Percentiles rank a stretch among this genome's conserved stretches.
phyloP scores from a whole-genome alignment of 2,113 vertebrate species.

The Lampris incognitus region DNA sequence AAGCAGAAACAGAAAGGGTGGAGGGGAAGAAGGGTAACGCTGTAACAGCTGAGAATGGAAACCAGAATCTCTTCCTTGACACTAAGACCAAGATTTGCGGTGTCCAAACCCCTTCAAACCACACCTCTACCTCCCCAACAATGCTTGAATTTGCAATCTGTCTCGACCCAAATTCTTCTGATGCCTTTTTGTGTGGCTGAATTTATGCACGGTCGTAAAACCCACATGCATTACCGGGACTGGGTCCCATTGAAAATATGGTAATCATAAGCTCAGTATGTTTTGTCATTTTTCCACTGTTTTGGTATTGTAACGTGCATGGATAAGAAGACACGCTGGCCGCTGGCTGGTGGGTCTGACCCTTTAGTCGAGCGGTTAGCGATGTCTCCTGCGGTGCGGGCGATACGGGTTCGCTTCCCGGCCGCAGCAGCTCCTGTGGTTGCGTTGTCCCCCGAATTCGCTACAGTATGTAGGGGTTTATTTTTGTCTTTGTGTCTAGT shows the following conservation, averaged over 20 bases:
- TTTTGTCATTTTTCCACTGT: slow-evolving; percentile 28
- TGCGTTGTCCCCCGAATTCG: too few species aligned
- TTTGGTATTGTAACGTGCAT: neutral
- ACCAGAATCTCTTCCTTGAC: slow-evolving; percentile 23
- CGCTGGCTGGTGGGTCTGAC: too few species aligned
- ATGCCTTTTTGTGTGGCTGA: slow-evolving; percentile 34
- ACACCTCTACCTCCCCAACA: neutral
- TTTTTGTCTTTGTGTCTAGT: slow-evolving; percentile 2
- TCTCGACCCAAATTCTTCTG: slow-evolving; percentile 32
- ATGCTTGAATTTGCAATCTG: slow-evolving; percentile 11
- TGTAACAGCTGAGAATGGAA: slow-evolving; percentile 30
- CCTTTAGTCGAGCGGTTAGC: too few species aligned
- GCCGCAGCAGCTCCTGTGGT: too few species aligned
- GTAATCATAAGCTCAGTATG: slow-evolving; percentile 19
- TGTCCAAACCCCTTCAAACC: slow-evolving; percentile 34
- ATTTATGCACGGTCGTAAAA: slow-evolving; percentile 44
- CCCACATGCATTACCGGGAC: slow-evolving; percentile 4
- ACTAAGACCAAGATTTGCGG: slow-evolving; percentile 42
- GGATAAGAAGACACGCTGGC: too few species aligned
- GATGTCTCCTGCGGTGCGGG: too few species aligned
- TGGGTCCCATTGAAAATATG: slow-evolving; percentile 39
- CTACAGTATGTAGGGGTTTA: neutral
- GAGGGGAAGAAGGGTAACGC: slow-evolving; percentile 15
- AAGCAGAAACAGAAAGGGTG: slow-evolving; percentile 28
- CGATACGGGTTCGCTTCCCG: too few species aligned